These are phyloP conservation scores for Ectropis crepuscularia DNA, from an alignment of 2,888 invertebrate genomes.

Conservation along the genomic window DNA sequence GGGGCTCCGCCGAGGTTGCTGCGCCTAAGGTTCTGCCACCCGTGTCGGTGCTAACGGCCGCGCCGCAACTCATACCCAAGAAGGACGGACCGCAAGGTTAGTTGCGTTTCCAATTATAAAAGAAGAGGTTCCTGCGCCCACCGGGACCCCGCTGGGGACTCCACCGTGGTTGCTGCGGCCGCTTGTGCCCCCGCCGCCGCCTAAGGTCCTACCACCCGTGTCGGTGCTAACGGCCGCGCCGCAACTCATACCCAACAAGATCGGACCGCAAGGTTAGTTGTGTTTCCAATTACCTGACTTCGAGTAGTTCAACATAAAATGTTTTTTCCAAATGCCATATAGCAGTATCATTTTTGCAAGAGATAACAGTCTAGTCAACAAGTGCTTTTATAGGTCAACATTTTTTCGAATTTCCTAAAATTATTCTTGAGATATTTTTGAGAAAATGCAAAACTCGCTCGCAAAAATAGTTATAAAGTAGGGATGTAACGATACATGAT, in stretches of 20 bases:
- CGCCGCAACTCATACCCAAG: slow-evolving; percentile 91
- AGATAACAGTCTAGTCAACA: too few relatives aligned
- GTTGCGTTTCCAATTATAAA: slow-evolving; percentile 9
- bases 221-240: slow-evolving; percentile 93
- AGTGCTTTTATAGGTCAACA: too few relatives aligned
- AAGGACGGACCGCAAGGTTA: slow-evolving; percentile 86
- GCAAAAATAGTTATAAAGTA: too few relatives aligned
- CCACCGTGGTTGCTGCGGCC: slow-evolving; percentile 87
- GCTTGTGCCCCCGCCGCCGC: too few relatives aligned
- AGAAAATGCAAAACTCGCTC: too few relatives aligned
- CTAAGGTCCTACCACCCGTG: slow-evolving; percentile 72
- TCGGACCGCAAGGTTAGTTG: slow-evolving; percentile 80
- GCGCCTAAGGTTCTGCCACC: slow-evolving; percentile 62
- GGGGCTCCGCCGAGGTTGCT: slow-evolving; percentile 88
- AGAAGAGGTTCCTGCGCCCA: slow-evolving; percentile 82
- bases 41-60: slow-evolving; percentile 92
- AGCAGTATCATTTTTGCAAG: too few relatives aligned
- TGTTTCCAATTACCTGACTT: not conserved
- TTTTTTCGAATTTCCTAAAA: too few relatives aligned
- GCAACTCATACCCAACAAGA: slow-evolving; percentile 90
- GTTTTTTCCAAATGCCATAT: too few relatives aligned
- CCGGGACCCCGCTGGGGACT: slow-evolving; percentile 87
- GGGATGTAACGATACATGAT: too few relatives aligned
- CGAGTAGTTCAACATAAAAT: too few relatives aligned
- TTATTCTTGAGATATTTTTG: too few relatives aligned